Percentiles rank a stretch among this genome's conserved stretches.
phyloP scores from a whole-genome alignment of 2,888 invertebrate species.

The Amblyteles armatorius region DNA sequence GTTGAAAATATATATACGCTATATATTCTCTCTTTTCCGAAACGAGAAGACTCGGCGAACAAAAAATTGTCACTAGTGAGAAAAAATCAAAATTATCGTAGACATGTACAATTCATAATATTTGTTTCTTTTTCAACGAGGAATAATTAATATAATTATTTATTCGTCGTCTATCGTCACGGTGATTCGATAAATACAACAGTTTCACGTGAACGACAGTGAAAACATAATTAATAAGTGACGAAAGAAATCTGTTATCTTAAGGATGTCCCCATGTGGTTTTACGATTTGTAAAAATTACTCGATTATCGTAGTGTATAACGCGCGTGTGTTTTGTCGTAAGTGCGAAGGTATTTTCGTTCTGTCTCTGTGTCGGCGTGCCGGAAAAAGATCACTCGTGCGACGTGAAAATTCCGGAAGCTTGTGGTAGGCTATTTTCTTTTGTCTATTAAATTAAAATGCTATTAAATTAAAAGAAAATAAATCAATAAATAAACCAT shows the following conservation, averaged over 20 bases:
- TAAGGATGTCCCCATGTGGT: conserved; percentile 39
- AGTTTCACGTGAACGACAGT: conserved; percentile 42
- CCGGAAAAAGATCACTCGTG: neutral
- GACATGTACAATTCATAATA: conserved; percentile 49
- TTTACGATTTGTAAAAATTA: conserved; percentile 44
- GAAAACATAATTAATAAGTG: conserved; percentile 40
- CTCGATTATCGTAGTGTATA: conserved; percentile 26
- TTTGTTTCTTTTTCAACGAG: conserved; percentile 26
- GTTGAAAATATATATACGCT: conserved; percentile 40
- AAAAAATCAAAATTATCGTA: conserved; percentile 35
- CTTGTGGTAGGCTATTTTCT: neutral
- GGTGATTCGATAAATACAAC: conserved; percentile 48
- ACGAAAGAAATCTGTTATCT: conserved; percentile 45
- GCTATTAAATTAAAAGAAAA: neutral
- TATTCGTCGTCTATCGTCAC: conserved; percentile 42
- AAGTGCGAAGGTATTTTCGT: neutral
- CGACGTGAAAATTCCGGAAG: conserved; percentile 14
- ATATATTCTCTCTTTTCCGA: conserved; percentile 1
- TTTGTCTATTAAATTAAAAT: neutral
- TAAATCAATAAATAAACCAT: neutral
- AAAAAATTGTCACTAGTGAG: conserved; percentile 13
- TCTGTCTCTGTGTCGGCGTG: conserved; percentile 22
- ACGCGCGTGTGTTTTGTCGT: conserved; percentile 6
- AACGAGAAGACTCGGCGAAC: conserved; percentile 26
- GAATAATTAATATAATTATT: conserved; percentile 47